phyloP scores from a whole-genome alignment of 2,113 vertebrate genomes.

The Microcebus griseorufus region DNA sequence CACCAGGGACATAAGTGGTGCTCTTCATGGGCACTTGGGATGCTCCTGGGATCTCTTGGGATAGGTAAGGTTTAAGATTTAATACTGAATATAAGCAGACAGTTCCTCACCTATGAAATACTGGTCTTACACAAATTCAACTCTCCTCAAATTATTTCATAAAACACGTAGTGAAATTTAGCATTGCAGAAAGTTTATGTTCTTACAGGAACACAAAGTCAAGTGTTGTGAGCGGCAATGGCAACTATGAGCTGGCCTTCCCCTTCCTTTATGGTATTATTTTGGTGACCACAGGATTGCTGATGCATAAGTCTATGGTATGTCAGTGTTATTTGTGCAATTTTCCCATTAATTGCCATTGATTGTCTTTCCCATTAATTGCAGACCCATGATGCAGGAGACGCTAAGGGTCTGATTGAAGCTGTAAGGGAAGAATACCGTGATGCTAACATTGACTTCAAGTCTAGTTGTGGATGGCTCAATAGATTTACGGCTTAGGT shows the following conservation, averaged over 20 bases:
- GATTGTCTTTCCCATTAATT: background rate
- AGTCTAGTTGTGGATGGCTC: background rate
- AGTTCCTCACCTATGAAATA: background rate
- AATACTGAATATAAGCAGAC: background rate
- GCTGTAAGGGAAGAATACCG: background rate
- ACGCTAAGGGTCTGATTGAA: background rate
- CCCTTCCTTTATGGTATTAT: background rate
- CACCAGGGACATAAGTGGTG: background rate
- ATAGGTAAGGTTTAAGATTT: background rate
- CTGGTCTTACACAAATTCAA: background rate
- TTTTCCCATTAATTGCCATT: background rate
- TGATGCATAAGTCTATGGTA: background rate
- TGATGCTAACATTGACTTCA: background rate
- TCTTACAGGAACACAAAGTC: background rate
- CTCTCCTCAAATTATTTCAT: constrained; percentile 22
- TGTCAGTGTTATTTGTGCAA: background rate
- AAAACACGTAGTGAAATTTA: background rate
- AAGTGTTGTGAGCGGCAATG: background rate
- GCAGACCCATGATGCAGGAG: background rate
- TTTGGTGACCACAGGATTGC: background rate
- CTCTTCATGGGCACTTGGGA: background rate
- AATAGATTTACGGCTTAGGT: background rate
- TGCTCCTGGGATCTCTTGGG: background rate
- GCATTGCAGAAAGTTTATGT: background rate
- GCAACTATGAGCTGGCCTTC: background rate